Percentiles rank a stretch among this genome's conserved stretches.
Evolutionary conservation across 2,113 vertebrate genomes (phyloP).

Genomic region (Brienomyrus brachyistius): DNA sequence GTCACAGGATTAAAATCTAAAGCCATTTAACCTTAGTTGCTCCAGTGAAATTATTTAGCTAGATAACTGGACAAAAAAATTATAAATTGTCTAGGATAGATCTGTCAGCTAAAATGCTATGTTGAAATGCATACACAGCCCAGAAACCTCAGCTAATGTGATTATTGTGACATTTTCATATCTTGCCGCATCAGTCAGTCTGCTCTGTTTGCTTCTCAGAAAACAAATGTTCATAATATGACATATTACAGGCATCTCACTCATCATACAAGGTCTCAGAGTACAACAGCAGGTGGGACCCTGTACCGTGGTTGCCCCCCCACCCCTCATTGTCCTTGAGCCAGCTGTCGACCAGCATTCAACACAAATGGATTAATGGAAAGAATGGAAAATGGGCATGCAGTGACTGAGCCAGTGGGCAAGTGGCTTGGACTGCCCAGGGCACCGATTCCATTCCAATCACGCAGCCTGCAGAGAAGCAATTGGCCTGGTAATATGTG

Average conservation of each 20-base stretch:
- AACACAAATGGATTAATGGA: neutral
- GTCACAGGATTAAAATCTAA: neutral
- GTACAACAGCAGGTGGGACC: neutral
- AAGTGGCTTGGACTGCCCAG: neutral
- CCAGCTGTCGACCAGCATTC: neutral
- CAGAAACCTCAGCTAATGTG: neutral
- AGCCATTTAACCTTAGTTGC: neutral
- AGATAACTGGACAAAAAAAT: neutral
- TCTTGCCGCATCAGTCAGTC: neutral
- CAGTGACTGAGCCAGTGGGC: neutral
- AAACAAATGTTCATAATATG: neutral
- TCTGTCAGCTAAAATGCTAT: neutral
- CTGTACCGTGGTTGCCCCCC: neutral
- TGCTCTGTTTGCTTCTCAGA: neutral
- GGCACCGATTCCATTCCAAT: neutral
- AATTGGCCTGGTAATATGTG: conserved; percentile 7
- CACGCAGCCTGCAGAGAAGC: neutral
- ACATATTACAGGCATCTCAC: neutral
- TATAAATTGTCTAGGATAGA: neutral
- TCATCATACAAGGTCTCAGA: neutral
- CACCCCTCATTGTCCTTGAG: neutral
- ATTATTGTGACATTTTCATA: neutral
- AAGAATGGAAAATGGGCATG: neutral
- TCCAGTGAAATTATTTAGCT: neutral
- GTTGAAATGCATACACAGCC: neutral